Evolutionary conservation across 2,797 vertebrate species (phyloP), one percentile per base, ranked within the genome.

Genomic region (Scolopax bukidnonensis): DNA sequence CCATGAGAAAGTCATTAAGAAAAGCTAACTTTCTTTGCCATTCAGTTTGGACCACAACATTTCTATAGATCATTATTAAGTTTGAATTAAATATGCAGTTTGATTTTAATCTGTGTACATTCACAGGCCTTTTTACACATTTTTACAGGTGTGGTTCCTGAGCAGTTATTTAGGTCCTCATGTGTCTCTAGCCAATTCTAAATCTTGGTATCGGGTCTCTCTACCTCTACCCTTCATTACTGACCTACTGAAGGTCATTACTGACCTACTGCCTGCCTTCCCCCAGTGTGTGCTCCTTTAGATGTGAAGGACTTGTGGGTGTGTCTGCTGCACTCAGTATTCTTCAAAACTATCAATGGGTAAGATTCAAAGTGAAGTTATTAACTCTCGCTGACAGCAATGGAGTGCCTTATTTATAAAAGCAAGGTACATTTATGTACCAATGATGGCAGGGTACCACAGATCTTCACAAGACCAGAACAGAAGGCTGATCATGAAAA

Each of bases 21-120:
- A 83, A 41, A 65, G 24, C 4, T 51, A 32, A 23, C 6, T 69
- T 75, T 32, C 40, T 60, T 78, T 68, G 23, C 4, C 6, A 13
- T 10, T 86, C 4, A 3, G 16, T 91, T 79, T 88, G 16, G 13
- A 9, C 24, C 3, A 4, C 8, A 81, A 2, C 6, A 5, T 13
- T 64, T 59, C 10, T 78, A 3, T 7, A 16, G 38, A 57, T 4
- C 10, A 5, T 38, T 28, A 9, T 21, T 24, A 10, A 33, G 6
- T 56, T 38, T 60, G n/a, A 40, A 61, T 23, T 1, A 6, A 43
- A 73, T 3, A 1, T 4, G 16, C 8, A 14, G 8, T 65, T 89
- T 54, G 11, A 17, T 63, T 23, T n/a, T 47, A 25, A 24, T 9
- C 23, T 4, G 4, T 20, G 13, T 17, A 9, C 0, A 0, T 33